Base-by-base conservation (phyloP, 2,888 invertebrate genomes). In the Agonopterix subpropinquella region DNA sequence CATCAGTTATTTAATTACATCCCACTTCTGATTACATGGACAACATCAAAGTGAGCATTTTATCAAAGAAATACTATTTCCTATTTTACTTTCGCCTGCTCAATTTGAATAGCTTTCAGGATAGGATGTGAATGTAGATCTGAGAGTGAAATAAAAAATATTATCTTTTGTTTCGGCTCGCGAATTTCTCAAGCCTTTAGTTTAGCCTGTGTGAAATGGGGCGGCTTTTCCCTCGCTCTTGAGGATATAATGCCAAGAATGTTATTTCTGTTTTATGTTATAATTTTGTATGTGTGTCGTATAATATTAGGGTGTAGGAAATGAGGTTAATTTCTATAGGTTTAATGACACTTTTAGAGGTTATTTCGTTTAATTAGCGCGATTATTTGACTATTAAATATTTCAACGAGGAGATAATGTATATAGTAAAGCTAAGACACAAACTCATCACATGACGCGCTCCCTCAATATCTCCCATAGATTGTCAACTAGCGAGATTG, bases 41-140 rank as follows among this genome's bases (percentile, higher is more conserved):
- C 28, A 28, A 28, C 28, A 28, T 28, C 28, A 28, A 28, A 28
- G 28, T 28, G 4, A 43, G 37, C 13, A 13, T 44, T 43, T 43
- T 37, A 45, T 49, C 49, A 46, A 49, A 43, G 43, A 37, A 45
- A 49, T 18, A 49, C 43, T 49, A 49, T 44, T 13, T 35, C 43
- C 42, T 28, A 13, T 47, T 44, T 28, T 28, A 28, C 28, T 28
- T 43, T 43, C 36, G 36, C 36, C 44, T 13, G 43, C 39, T 15
- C 18, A 11, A 50, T 50, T 50, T 50, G 47, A 50, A 50, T 50
- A 50, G 46, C 50, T 44, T 49, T 49, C 42, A 44, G 44, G 36
- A 18, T 28, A 28, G 28, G 8, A 11, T 11, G 49, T 11, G 8
- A 48, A 41, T 44, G 36, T 9, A 8, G n/a, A 11, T 11, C 43